A percentile compares a stretch with the other conserved stretches of the same genome.
These are phyloP conservation scores for Strigamia crassipes DNA, from an alignment of 2,888 invertebrate genomes.

Conservation along the genomic window DNA sequence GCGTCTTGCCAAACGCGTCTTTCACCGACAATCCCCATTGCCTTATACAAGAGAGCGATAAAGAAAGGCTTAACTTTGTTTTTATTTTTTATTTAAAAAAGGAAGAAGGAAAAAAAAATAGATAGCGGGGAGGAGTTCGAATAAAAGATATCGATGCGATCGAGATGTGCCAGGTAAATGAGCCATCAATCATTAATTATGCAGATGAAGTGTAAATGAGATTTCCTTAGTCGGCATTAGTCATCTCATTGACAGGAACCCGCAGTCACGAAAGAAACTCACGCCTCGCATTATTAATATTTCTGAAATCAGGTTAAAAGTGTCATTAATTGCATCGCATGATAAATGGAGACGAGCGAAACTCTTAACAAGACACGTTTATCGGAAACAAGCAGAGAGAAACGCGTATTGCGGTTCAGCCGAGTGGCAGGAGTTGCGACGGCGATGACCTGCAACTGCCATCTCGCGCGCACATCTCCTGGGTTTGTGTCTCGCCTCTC, in stretches of 20 bases:
- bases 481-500: conserved; percentile 22
- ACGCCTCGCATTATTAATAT: conserved; percentile 28
- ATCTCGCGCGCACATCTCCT: conserved; percentile 6
- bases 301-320: conserved; percentile 35
- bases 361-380: conserved; percentile 37
- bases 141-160: conserved; percentile 1
- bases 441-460: conserved; percentile 38
- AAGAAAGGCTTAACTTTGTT: conserved; percentile 31
- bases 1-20: conserved; percentile 37
- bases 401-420: conserved; percentile 24
- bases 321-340: conserved; percentile 27
- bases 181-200: conserved; percentile 45
- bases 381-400: conserved; percentile 23
- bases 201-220: conserved; percentile 41
- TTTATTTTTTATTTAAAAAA: neutral
- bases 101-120: neutral
- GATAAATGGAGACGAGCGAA: conserved; percentile 38
- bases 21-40: conserved; percentile 31
- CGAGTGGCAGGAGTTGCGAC: conserved; percentile 25
- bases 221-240: conserved; percentile 24
- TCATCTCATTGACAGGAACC: conserved; percentile 41
- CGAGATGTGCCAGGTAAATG: conserved; percentile 32
- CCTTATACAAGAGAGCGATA: conserved; percentile 27
- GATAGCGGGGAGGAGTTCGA: neutral
- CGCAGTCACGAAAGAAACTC: conserved; percentile 13